Evolutionary conservation across 2,113 vertebrate genomes (phyloP), one percentile per base, ranked within the genome.

Genomic region (Neopipo cinnamomea): DNA sequence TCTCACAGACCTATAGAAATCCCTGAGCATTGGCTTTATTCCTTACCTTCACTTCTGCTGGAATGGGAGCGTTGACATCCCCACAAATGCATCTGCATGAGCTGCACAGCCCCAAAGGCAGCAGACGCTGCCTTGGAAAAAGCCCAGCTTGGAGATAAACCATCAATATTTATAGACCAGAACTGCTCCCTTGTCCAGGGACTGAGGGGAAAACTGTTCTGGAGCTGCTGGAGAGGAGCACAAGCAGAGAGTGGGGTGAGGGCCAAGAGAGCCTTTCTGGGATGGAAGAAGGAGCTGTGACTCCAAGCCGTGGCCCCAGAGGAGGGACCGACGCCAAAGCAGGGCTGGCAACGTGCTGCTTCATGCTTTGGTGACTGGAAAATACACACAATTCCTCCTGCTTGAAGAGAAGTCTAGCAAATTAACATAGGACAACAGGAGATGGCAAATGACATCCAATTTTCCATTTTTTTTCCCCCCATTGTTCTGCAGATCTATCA

Each of bases 41-140:
- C n/a, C 37, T n/a, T 44, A 42, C 39, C 63, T n/a, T 20, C 19
- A 10, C 28, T 5, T 77, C 65, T 42, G 53, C 16, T 37, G 52
- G 21, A 23, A 5, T 4, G 58, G 39, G 73, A 41, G 59, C 76
- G 58, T 3, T 68, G 49, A 8, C 18, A 25, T 53, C 67, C 47
- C 76, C 47, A 3, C 14, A 22, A 39, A 31, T 28, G 61, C 62
- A 50, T 21, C 39, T 3, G 37, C 56, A 27, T 33, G 9, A 24
- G 62, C 62, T 50, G 55, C 19, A 37, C 47, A 17, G 27, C 91
- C 75, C 53, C 28, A 10, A 49, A 53, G 94, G 35, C 21, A n/a
- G 52, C 89, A 95, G 92, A 66, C 83, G 82, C 61, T 66, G 85
- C 68, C 74, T 75, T 67, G 89, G 72, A 83, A 72, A 50, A 44